Evolutionary conservation across 2,888 invertebrate species (phyloP), one percentile per base, ranked within the genome.

Genomic region (Trypoxylon attenuatum): DNA sequence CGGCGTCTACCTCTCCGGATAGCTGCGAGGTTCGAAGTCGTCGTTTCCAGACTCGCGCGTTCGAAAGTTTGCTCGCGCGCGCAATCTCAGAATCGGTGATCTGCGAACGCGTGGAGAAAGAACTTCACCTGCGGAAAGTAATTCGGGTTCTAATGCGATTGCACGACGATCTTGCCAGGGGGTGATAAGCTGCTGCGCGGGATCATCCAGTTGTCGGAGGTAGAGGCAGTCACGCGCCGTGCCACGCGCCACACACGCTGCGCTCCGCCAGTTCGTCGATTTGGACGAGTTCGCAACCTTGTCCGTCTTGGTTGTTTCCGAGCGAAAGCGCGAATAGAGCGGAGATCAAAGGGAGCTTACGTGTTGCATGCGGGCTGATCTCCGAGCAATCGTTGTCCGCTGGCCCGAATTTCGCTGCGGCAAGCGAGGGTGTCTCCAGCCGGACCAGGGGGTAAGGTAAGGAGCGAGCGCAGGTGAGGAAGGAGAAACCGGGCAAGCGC

Each of bases 401-500:
- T n/a, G n/a, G n/a, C n/a, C n/a, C n/a, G n/a, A n/a, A n/a, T n/a
- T n/a, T 10, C 23, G 23, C 1, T 13, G 43, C 38, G 41, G n/a
- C n/a, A n/a, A n/a, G n/a, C n/a, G n/a, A n/a, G n/a, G n/a, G n/a
- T n/a, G n/a, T n/a, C n/a, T n/a, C n/a, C n/a, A n/a, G n/a, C n/a
- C n/a, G n/a, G n/a, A n/a, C n/a, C n/a, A n/a, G 29, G 15, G 16
- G 27, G 22, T 23, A 52, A 55, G 43, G 22, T 46, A 46, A 63
- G 67, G 64, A 61, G 74, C 47, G 49, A 50, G 27, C 38, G 54
- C 59, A 67, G 70, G 68, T 68, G 62, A 71, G 33, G 3, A 13
- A 33, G 33, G 33, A 33, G 59, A 59, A 22, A 67, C 54, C 64
- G 74, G 51, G 64, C 73, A 73, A 53, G 73, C 68, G 74, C 74